phyloP scores from a whole-genome alignment of 1,140 invertebrate genomes.

The Drosophila sproati region DNA sequence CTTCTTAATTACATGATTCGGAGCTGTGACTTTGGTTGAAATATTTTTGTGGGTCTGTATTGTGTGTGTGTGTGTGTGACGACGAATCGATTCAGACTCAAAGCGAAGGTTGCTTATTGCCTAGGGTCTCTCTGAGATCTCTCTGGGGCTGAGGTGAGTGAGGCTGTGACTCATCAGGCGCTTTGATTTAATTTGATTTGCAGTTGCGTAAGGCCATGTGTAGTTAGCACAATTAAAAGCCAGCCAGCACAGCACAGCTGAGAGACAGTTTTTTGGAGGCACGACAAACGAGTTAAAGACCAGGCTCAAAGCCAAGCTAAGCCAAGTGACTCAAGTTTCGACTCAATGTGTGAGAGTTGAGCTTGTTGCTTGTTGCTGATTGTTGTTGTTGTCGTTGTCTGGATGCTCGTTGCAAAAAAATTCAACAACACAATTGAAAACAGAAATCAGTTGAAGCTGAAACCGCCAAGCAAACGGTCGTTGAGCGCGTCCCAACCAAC shows the following conservation, averaged over 20 bases:
- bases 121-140: constrained; percentile 46
- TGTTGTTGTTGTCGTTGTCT: constrained; percentile 23
- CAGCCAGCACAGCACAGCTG: constrained; percentile 35
- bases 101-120: constrained; percentile 57
- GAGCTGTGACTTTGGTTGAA: constrained; percentile 35
- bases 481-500: constrained; percentile 22
- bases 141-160: not conserved
- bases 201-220: constrained; percentile 67
- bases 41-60: constrained; percentile 35
- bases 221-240: constrained; percentile 61
- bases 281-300: constrained; percentile 73
- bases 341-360: constrained; percentile 40
- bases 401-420: constrained; percentile 47
- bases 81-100: not conserved
- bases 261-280: constrained; percentile 67
- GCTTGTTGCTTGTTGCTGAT: not conserved
- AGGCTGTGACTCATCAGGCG: constrained; percentile 63
- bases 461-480: constrained; percentile 64
- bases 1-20: constrained; percentile 73
- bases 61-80: not conserved
- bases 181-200: constrained; percentile 63
- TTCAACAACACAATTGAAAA: constrained; percentile 72
- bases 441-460: constrained; percentile 70
- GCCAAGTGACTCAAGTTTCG: constrained; percentile 49
- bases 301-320: constrained; percentile 31